A percentile compares a stretch with the other conserved stretches of the same genome.
Evolutionary conservation across 2,113 vertebrate genomes (phyloP).

Genomic region (Tupaia chinensis): DNA sequence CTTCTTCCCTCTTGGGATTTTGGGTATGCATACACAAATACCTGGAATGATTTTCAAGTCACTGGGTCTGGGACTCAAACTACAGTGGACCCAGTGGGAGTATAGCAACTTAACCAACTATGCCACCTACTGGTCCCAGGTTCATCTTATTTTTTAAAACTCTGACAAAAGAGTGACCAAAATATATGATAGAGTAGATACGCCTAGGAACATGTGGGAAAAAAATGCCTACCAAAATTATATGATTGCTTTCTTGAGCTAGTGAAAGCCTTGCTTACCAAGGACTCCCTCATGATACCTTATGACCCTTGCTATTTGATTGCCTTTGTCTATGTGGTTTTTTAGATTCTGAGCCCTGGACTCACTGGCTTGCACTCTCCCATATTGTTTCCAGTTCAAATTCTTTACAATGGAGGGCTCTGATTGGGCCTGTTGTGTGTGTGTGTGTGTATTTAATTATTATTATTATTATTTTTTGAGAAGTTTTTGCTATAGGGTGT

Average conservation of each 20-base stretch:
- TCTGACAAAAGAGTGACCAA: background rate
- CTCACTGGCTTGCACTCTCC: background rate
- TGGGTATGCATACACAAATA: no score
- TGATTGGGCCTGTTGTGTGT: background rate
- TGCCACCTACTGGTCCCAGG: no score
- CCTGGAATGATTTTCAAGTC: no score
- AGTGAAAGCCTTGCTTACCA: background rate
- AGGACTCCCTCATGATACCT: background rate
- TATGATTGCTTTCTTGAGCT: background rate
- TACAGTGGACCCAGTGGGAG: no score
- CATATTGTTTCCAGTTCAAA: background rate
- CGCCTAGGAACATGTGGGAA: background rate
- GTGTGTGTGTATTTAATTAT: fast-evolving
- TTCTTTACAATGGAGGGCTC: background rate
- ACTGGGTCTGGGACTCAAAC: no score
- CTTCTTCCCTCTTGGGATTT: no score
- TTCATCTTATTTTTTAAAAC: slow-evolving; percentile 1
- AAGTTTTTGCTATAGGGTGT: no score
- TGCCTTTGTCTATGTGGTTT: background rate
- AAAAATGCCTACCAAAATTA: background rate
- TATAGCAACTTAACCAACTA: no score
- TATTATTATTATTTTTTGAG: no score
- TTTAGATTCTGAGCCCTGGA: background rate
- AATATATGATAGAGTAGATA: background rate
- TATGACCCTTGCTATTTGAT: background rate